Evolutionary conservation across 2,113 vertebrate species (phyloP).

Genomic region (Dryoscopus gambensis): DNA sequence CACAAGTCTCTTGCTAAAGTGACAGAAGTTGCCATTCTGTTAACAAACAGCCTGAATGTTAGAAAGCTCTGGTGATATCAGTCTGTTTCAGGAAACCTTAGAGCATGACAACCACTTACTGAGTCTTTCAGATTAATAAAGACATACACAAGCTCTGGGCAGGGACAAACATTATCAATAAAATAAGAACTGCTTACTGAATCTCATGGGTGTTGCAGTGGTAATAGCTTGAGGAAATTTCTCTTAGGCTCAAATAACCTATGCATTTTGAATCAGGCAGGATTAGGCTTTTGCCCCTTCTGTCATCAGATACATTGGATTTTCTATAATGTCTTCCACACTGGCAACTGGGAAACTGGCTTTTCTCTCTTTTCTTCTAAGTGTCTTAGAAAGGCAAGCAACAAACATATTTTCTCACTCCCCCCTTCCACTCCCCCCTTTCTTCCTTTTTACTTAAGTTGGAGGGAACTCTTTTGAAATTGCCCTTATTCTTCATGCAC

Average conservation of each 20-base stretch:
- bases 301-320: not conserved
- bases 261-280: not conserved
- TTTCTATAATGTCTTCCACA: not conserved
- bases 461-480: not conserved
- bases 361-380: not conserved
- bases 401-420: not conserved
- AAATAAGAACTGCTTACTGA: not conserved
- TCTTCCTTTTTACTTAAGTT: not conserved
- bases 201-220: not conserved
- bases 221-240: not conserved
- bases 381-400: not conserved
- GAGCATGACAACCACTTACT: not conserved
- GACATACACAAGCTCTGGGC: not conserved
- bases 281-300: not conserved
- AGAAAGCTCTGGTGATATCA: conserved; percentile 23
- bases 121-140: conserved; percentile 54
- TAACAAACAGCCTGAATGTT: conserved; percentile 37
- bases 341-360: not conserved
- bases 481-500: not conserved
- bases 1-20: conserved; percentile 30
- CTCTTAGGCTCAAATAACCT: not conserved
- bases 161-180: not conserved
- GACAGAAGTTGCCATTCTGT: conserved; percentile 30
- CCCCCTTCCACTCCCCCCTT: not conserved
- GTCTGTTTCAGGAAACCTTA: conserved; percentile 23